Percentiles rank a stretch among this genome's conserved stretches.
These are phyloP conservation scores for Pecten maximus DNA, from an alignment of 2,888 invertebrate genomes.

Conservation along the genomic window DNA sequence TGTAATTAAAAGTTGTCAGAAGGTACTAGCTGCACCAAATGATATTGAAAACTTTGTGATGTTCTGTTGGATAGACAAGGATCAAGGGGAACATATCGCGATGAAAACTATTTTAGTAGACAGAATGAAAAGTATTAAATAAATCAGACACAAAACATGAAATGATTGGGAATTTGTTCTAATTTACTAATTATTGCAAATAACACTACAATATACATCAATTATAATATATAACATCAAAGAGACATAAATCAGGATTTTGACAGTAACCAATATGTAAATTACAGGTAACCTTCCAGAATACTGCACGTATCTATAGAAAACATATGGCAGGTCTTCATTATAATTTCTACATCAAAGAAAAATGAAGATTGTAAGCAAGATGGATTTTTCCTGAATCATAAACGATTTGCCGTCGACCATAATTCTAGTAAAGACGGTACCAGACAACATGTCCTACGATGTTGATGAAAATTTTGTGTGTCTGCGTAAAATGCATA, in stretches of 20 bases:
- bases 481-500: constrained; percentile 7
- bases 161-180: not conserved
- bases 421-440: not conserved
- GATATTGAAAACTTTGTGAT: too few species aligned
- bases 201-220: not conserved
- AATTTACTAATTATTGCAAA: not conserved
- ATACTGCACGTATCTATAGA: not conserved
- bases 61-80: too few species aligned
- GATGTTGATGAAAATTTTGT: constrained; percentile 2
- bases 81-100: too few species aligned
- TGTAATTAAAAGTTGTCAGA: too few species aligned
- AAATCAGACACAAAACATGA: not conserved
- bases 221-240: not conserved
- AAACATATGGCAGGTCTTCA: not conserved
- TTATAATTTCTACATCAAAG: not conserved
- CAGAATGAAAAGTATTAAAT: not conserved
- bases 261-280: not conserved
- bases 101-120: too few species aligned
- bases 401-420: not conserved
- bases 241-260: not conserved
- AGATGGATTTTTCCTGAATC: constrained; percentile 1
- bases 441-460: not conserved
- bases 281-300: not conserved
- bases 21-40: too few species aligned
- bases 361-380: not conserved